Evolutionary conservation across 2,113 vertebrate genomes (phyloP).

Genomic region (Notarius quadriscutis): DNA sequence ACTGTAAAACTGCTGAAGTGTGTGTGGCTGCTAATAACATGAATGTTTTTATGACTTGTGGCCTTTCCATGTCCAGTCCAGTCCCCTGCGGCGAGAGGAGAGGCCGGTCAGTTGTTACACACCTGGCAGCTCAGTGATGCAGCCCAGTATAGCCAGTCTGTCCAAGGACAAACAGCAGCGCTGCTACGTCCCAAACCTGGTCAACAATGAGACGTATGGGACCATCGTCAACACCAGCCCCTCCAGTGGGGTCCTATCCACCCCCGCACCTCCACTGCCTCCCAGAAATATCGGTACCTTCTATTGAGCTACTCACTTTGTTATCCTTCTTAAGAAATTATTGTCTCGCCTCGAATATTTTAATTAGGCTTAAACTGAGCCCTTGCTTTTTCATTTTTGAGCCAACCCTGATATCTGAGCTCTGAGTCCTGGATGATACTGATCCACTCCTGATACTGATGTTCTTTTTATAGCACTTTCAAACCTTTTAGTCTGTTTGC

Average conservation of each 20-base stretch:
- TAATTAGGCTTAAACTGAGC: background rate
- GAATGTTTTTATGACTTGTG: conserved; percentile 1
- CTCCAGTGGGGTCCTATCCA: conserved; percentile 62
- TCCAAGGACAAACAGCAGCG: conserved; percentile 89
- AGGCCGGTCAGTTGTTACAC: conserved; percentile 96
- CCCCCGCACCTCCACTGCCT: conserved; percentile 86
- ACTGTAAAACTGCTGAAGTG: background rate
- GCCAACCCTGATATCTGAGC: background rate
- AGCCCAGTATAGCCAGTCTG: conserved; percentile 70
- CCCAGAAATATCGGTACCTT: conserved; percentile 86
- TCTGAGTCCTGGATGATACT: background rate
- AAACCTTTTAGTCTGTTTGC: background rate
- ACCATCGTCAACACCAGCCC: conserved; percentile 82
- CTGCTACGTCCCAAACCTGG: conserved; percentile 82
- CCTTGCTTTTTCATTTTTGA: background rate
- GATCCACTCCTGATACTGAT: background rate
- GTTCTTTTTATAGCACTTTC: background rate
- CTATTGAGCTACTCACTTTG: background rate
- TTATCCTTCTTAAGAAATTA: background rate
- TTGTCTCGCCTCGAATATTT: background rate
- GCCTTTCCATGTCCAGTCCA: conserved; percentile 77
- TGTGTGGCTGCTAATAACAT: background rate
- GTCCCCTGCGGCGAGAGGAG: conserved; percentile 91
- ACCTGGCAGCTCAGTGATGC: conserved; percentile 80
- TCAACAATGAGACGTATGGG: conserved; percentile 97